Conservation (phyloP, 2,797 vertebrate genomes). For the Halcyon leucocephala region DNA sequence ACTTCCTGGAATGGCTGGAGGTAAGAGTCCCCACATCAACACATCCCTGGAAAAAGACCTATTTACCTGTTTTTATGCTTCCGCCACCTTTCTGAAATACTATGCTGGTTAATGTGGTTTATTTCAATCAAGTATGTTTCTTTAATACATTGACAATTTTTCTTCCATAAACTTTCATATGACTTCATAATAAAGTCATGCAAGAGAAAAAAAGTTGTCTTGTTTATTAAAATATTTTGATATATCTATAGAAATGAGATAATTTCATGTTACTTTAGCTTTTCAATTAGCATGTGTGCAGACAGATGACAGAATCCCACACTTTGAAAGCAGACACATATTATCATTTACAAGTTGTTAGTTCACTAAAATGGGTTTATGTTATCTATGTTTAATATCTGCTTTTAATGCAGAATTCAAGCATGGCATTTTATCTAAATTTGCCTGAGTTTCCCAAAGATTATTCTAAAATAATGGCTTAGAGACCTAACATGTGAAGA, state of each 20-base stretch:
- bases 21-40: conserved; percentile 65
- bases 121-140: neutral
- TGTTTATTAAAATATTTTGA: neutral
- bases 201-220: neutral
- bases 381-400: neutral
- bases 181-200: neutral
- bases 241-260: neutral
- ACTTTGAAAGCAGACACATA: neutral
- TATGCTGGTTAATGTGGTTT: neutral
- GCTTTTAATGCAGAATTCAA: neutral
- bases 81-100: neutral
- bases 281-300: neutral
- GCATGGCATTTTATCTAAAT: neutral
- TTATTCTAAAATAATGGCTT: neutral
- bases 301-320: neutral
- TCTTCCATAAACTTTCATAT: neutral
- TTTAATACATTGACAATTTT: neutral
- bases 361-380: neutral
- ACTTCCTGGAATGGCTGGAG: conserved; percentile 88
- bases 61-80: neutral
- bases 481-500: neutral
- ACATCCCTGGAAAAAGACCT: neutral
- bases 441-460: neutral
- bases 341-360: neutral
- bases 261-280: neutral